Percentiles rank a stretch among this genome's conserved stretches.
These are phyloP conservation scores for Acropora tenuis DNA, from an alignment of 64 coral and sea anemone genomes.

Conservation along the genomic window DNA sequence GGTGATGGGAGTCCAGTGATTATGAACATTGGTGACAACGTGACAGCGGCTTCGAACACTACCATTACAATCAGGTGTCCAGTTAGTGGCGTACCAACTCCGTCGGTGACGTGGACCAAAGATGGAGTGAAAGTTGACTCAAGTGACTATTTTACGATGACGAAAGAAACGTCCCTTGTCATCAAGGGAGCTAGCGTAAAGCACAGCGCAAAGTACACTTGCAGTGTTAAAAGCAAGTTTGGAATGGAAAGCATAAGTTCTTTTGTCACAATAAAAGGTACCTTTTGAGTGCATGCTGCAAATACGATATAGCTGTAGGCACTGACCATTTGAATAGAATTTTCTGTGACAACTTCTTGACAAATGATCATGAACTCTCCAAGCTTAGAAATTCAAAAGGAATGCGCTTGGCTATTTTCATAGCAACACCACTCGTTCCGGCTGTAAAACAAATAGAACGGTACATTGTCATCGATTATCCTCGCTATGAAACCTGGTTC, in stretches of 20 bases:
- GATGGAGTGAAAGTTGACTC: conserved; percentile 2
- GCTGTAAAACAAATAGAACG: no score
- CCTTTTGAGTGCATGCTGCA: neutral
- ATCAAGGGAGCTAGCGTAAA: conserved; percentile 11
- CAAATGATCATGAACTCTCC: no score
- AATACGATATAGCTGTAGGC: no score
- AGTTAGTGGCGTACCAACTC: conserved; percentile 64
- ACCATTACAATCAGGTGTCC: conserved; percentile 72
- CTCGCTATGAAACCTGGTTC: no score
- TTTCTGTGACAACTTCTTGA: no score
- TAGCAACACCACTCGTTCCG: no score
- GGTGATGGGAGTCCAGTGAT: conserved; percentile 30
- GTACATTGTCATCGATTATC: no score
- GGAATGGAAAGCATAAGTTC: neutral
- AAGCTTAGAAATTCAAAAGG: no score
- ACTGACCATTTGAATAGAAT: no score
- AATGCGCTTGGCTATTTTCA: no score
- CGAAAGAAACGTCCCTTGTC: conserved; percentile 16
- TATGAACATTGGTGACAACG: conserved; percentile 74
- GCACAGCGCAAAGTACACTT: conserved; percentile 51
- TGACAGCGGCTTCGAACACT: conserved; percentile 67
- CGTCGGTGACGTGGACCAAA: conserved; percentile 76
- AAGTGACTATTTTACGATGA: neutral
- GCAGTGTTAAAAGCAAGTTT: conserved; percentile 16
- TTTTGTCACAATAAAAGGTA: neutral